Base-by-base conservation (phyloP, 2,113 vertebrate genomes). In the Rhinolophus sinicus region DNA sequence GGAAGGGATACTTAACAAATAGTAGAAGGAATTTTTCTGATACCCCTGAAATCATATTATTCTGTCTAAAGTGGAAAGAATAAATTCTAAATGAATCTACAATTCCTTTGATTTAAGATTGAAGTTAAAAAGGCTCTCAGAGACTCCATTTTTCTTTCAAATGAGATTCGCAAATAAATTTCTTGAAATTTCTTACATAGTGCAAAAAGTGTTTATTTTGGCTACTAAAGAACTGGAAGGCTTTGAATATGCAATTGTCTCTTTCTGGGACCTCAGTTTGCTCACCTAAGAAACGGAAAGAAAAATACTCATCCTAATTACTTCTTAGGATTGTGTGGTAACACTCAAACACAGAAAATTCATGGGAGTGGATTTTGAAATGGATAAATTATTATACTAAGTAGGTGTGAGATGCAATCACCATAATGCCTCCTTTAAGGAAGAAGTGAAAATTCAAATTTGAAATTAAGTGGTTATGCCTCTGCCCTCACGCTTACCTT, bases 141-240 rank as follows among this genome's bases (percentile, higher is more conserved):
- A 87, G n/a, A 38, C 7, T 58, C 10, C 1, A 35, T 47, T 88
- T 82, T 91, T 50, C 44, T 77, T 94, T 89, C 60, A 26, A 3
- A 81, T 80, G 30, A 76, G 12, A 92, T 82, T 92, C 35, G 94
- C 12, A 88, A 72, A 72, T 70, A 83, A 54, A 75, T 81, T 44
- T 78, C 12, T 67, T 78, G 28, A 87, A 80, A 90, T 38, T 56
- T n/a, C 62, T 6, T 44, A 60, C 2, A 44, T 50, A 75, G 44
- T 67, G 3, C 75, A 35, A 64, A 93, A 28, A 62, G 3, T 86
- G 4, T 78, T 88, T 84, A 58, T 77, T 78, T 35, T 26, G 58
- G 1, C 21, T 88, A 1, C 35, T 72, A 91, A 90, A 28, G 30
- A 72, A 69, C 35, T 38, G 14, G 14, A 67, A 85, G 18, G 0